Conservation (phyloP, 2,888 invertebrate species). For the Mimachlamys varia region DNA sequence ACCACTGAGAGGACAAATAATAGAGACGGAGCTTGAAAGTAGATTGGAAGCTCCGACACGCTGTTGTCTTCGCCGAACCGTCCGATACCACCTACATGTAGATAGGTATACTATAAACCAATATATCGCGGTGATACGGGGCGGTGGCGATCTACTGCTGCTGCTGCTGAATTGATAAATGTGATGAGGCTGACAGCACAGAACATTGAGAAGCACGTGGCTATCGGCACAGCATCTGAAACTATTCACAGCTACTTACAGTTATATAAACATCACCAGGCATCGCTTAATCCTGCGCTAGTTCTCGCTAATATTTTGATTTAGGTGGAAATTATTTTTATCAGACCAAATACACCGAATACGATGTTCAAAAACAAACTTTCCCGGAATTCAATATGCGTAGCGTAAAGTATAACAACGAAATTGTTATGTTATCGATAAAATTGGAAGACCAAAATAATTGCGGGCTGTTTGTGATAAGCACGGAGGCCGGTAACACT, state of each 20-base stretch:
- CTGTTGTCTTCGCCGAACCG: too few species aligned
- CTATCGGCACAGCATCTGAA: background rate
- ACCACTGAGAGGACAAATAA: background rate
- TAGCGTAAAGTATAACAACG: background rate
- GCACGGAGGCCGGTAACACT: background rate
- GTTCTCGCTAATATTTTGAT: background rate
- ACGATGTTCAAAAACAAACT: conserved; percentile 8
- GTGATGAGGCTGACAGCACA: too few species aligned
- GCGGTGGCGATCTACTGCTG: too few species aligned
- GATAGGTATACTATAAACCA: too few species aligned
- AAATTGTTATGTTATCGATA: background rate
- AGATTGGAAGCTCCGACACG: too few species aligned
- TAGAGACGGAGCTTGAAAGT: background rate
- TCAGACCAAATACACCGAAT: background rate
- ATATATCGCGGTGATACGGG: too few species aligned
- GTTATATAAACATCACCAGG: background rate
- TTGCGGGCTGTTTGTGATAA: background rate
- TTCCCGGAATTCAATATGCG: background rate
- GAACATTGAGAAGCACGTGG: background rate
- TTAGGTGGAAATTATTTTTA: conserved; percentile 11
- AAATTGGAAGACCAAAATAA: background rate
- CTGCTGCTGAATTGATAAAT: too few species aligned
- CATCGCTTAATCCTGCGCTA: background rate
- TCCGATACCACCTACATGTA: too few species aligned
- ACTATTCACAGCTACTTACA: conserved; percentile 15